Conservation (phyloP, 2,888 invertebrate genomes). For the Brachypalpus laphriformis region DNA sequence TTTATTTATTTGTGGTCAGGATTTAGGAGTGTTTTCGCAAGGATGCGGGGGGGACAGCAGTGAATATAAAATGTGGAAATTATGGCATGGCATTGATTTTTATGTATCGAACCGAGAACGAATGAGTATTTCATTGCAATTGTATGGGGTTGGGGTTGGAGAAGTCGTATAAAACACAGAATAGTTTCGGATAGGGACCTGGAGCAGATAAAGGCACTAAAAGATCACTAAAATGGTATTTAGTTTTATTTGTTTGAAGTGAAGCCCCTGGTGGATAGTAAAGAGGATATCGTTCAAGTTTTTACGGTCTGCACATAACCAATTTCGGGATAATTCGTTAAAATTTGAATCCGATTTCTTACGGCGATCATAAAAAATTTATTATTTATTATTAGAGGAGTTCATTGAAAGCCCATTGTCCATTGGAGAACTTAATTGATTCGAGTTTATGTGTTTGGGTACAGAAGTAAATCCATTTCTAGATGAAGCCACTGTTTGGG, state of each 20-base stretch:
- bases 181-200: background rate
- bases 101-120: conserved; percentile 24
- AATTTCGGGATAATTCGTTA: background rate
- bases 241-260: conserved; percentile 9
- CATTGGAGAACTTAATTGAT: too few species aligned
- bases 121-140: conserved; percentile 14
- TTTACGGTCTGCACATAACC: background rate
- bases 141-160: background rate
- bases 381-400: too few species aligned
- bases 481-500: too few species aligned
- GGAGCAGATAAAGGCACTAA: background rate
- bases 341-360: background rate
- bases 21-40: conserved; percentile 36
- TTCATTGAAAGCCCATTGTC: background rate
- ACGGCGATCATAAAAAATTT: background rate
- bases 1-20: conserved; percentile 56
- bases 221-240: conserved; percentile 7
- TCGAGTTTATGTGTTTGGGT: too few species aligned
- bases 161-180: background rate
- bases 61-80: conserved; percentile 53
- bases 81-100: conserved; percentile 51
- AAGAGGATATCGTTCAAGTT: background rate
- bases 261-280: background rate
- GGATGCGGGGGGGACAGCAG: background rate
- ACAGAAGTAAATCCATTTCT: too few species aligned